Evolutionary conservation across 2,888 invertebrate species (phyloP), one percentile per base, ranked within the genome.

Genomic region (Phrixothrix hirtus): DNA sequence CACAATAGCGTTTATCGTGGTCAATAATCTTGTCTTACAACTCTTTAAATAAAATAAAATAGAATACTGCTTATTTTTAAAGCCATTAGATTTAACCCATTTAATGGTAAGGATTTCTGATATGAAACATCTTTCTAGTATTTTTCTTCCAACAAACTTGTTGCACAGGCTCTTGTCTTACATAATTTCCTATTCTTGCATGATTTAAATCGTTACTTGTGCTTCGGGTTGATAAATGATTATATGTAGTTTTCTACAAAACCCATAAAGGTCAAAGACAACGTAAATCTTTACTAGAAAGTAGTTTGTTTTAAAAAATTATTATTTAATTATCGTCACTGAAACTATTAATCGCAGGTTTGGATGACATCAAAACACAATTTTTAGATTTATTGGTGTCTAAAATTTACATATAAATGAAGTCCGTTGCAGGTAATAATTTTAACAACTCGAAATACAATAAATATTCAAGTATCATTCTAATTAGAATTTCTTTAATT

Each of bases 21-120:
- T 46, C 46, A 46, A 46, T 38, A 46, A 38, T 46, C 46, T 37
- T 38, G 37, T 46, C 37, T 38, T 46, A 29, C 46, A 38, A 17
- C 34, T 34, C 35, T 29, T 45, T 36, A 34, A 43, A 43, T 34
- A 32, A 43, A 43, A 10, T 9, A 13, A 26, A 43, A 10, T 26
- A 10, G 26, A 13, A 11, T 27, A 12, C 9, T 13, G 11, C 10
- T 30, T 29, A 30, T 30, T 30, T 38, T 30, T 41, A 12, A 41
- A 41, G 14, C 16, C 15, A 29, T 29, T 39, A 16, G 16, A 15
- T 39, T 39, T 26, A 39, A 26, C 17, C 30, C 41, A 7, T 16
- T 41, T 41, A 12, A 12, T 13, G 25, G n/a, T 27, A 2, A 2
- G 6, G 2, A 9, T 27, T n/a, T n/a, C 27, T 2, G 2, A n/a